Evolutionary conservation across 2,888 invertebrate species (phyloP).

Genomic region (Caenorhabditis doughertyi): DNA sequence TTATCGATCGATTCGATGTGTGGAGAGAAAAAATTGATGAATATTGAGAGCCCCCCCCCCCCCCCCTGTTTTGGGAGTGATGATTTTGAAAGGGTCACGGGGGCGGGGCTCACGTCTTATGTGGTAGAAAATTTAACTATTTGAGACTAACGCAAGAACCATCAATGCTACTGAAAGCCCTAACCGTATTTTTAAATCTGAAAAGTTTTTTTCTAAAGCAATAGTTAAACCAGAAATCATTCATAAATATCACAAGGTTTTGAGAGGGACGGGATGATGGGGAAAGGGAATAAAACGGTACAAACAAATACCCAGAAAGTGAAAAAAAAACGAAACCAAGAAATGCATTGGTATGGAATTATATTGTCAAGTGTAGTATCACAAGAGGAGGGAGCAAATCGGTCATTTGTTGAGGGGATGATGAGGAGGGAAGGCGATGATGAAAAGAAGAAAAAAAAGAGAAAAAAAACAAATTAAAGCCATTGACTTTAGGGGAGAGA

Average conservation of each 20-base stretch:
- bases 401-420: slow-evolving; percentile 35
- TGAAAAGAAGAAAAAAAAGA: background rate
- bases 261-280: background rate
- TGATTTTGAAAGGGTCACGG: too few species aligned
- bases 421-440: too few species aligned
- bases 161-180: too few species aligned
- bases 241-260: slow-evolving; percentile 26
- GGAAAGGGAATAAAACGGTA: background rate
- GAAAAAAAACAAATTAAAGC: slow-evolving; percentile 25
- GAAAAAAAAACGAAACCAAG: background rate
- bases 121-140: too few species aligned
- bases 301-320: slow-evolving; percentile 8
- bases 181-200: too few species aligned
- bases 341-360: background rate
- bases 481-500: slow-evolving; percentile 24
- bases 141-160: too few species aligned
- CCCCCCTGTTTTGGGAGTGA: too few species aligned
- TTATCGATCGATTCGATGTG: too few species aligned
- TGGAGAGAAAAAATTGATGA: too few species aligned
- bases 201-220: too few species aligned
- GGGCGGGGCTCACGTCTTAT: too few species aligned
- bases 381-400: slow-evolving; percentile 25
- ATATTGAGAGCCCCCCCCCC: too few species aligned
- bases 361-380: slow-evolving; percentile 15
- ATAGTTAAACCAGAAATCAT: slow-evolving; percentile 21